Conservation (phyloP, 1,140 invertebrate genomes). For the Drosophila lowei region DNA sequence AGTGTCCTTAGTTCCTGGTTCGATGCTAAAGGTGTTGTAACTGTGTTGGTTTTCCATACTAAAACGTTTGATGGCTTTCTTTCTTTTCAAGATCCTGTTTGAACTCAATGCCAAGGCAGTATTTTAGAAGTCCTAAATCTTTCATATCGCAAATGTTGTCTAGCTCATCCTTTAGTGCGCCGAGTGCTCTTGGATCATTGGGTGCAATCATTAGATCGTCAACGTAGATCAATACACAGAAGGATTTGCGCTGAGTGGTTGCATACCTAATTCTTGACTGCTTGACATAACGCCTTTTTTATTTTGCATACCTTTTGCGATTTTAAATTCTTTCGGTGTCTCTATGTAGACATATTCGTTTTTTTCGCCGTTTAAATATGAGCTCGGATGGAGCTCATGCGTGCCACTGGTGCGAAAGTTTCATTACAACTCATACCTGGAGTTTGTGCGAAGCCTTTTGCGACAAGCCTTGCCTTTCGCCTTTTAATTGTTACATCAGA, state of each 20-base stretch:
- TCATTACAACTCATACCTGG: slow-evolving; percentile 79
- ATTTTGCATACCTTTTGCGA: not conserved
- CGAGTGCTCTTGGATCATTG: not conserved
- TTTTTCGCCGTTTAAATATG: too few species aligned
- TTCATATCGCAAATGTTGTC: slow-evolving; percentile 1
- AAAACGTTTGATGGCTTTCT: slow-evolving; percentile 3
- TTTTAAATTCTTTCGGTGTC: not conserved
- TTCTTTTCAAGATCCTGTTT: slow-evolving; percentile 8
- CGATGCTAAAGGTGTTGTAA: slow-evolving; percentile 5
- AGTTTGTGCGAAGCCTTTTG: slow-evolving; percentile 78
- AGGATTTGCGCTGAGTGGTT: not conserved
- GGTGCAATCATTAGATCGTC: not conserved
- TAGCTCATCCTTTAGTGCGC: not conserved
- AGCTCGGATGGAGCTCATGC: slow-evolving; percentile 67
- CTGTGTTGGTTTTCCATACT: not conserved
- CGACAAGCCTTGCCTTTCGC: slow-evolving; percentile 69
- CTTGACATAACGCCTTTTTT: not conserved
- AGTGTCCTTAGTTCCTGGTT: slow-evolving; percentile 1
- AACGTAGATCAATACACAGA: not conserved
- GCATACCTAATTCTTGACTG: not conserved
- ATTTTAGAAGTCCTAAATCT: slow-evolving; percentile 1
- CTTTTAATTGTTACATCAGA: slow-evolving; percentile 8
- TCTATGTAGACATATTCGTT: too few species aligned
- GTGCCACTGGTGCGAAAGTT: slow-evolving; percentile 81
- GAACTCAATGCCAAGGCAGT: slow-evolving; percentile 8